Conservation (phyloP, 2,797 vertebrate species). For the Siniperca undulata region DNA sequence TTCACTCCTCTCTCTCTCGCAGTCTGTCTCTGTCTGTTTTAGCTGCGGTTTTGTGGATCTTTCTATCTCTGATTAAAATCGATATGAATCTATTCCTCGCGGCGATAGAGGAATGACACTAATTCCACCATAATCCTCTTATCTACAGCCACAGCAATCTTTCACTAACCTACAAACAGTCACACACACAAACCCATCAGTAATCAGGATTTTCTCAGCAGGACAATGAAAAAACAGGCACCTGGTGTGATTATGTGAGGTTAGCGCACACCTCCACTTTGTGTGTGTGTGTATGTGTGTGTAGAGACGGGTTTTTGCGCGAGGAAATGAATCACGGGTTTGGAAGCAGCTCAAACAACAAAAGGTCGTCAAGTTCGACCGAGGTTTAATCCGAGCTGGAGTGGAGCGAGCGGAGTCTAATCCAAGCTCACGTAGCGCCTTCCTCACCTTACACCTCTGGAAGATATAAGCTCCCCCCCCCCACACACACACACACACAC, state of each 20-base stretch:
- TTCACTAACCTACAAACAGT: slow-evolving; percentile 85
- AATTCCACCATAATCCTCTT: slow-evolving; percentile 90
- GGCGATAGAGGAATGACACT: slow-evolving; percentile 86
- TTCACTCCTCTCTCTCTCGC: neutral
- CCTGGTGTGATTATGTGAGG: slow-evolving; percentile 59
- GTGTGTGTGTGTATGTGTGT: slow-evolving; percentile 22
- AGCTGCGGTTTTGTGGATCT: slow-evolving; percentile 51
- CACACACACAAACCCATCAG: slow-evolving; percentile 58
- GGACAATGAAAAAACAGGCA: slow-evolving; percentile 70
- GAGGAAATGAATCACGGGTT: slow-evolving; percentile 27
- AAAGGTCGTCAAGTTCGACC: slow-evolving; percentile 33
- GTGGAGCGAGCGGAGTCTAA: slow-evolving; percentile 41
- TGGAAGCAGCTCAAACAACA: slow-evolving; percentile 41
- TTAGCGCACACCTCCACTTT: slow-evolving; percentile 49
- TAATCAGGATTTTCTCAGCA: slow-evolving; percentile 79
- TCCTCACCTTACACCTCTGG: slow-evolving; percentile 50
- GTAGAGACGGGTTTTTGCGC: neutral
- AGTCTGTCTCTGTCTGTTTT: slow-evolving; percentile 32
- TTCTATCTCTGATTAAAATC: slow-evolving; percentile 85
- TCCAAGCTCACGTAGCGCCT: slow-evolving; percentile 30
- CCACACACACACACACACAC: slow-evolving; percentile 13
- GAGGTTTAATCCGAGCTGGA: slow-evolving; percentile 40
- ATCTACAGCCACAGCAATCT: slow-evolving; percentile 83
- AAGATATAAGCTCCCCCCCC: slow-evolving; percentile 21
- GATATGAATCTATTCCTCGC: slow-evolving; percentile 84